Base-by-base conservation (phyloP, 2,113 vertebrate genomes). In the Mesitornis unicolor region DNA sequence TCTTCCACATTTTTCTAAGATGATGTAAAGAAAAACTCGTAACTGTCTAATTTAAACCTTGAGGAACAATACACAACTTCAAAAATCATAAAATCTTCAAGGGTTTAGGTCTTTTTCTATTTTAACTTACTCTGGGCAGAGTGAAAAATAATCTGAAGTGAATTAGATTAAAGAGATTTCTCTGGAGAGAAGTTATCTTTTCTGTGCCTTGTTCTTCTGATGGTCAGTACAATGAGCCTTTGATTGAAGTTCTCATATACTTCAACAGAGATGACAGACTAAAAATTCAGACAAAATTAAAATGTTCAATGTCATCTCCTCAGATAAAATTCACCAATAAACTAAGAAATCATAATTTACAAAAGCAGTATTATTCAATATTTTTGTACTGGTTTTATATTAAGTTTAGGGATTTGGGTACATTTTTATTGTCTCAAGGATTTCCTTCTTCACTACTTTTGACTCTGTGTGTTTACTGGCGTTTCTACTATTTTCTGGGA, bases 201-300 rank as follows among this genome's bases (percentile, higher is more conserved):
- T 69, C 31, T 43, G 13, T 73, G 15, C 17, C 20, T 83, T 80
- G 11, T 50, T 80, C 35, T 43, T 63, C 15, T 86, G 56, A 50
- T 25, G 45, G 11, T 8, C 13, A 48, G 48, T 48, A 59, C 17
- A 73, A 80, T 14, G 69, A 81, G 31, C 7, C 11, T 77, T 69
- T 84, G 43, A 69, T 2, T 83, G 53, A 83, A 83, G 42, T 50
- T 65, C 15, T 43, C 87, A 73, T 24, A 28, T 61, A 42, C 18
- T 67, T 48, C 20, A 54, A 15, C 10, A 45, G 26, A 36, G n/a
- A 76, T 50, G 80, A 87, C 8, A 76, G 36, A 69, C 19, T 54
- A 28, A 94, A 90, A 96, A 95, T 45, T 26, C 17, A 76, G 26
- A 88, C 63, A 75, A 91, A 89, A 89, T 54, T 65, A n/a, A 70